Conservation (phyloP, 1,140 invertebrate species). For the Brachionus calyciflorus region DNA sequence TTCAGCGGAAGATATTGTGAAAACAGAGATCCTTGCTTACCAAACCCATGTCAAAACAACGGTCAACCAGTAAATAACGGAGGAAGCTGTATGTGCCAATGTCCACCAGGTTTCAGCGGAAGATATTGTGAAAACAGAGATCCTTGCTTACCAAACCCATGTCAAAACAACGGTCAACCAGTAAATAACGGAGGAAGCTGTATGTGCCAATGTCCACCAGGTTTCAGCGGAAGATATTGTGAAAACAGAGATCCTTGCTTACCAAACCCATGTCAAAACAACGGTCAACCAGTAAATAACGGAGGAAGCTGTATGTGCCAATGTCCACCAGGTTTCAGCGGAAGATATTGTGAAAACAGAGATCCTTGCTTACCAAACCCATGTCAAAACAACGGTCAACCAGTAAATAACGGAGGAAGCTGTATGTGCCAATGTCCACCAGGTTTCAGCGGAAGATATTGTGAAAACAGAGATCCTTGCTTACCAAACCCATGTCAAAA, state of each 20-base stretch:
- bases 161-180: constrained; percentile 41
- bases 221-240: constrained; percentile 49
- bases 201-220: constrained; percentile 30
- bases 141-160: constrained; percentile 28
- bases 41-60: constrained; percentile 21
- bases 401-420: constrained; percentile 51
- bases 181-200: constrained; percentile 50
- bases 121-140: constrained; percentile 48
- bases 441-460: constrained; percentile 48
- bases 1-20: constrained; percentile 50
- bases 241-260: constrained; percentile 34
- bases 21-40: not conserved
- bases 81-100: constrained; percentile 39
- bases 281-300: constrained; percentile 5
- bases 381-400: constrained; percentile 30
- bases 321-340: constrained; percentile 48
- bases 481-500: not conserved
- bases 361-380: constrained; percentile 32
- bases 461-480: constrained; percentile 47
- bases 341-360: constrained; percentile 49
- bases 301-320: constrained; percentile 31
- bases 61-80: constrained; percentile 3
- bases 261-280: constrained; percentile 9
- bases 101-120: constrained; percentile 48
- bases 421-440: constrained; percentile 20